Evolutionary conservation across 2,888 invertebrate species (phyloP).

Genomic region (Acanthosoma haemorrhoidale): DNA sequence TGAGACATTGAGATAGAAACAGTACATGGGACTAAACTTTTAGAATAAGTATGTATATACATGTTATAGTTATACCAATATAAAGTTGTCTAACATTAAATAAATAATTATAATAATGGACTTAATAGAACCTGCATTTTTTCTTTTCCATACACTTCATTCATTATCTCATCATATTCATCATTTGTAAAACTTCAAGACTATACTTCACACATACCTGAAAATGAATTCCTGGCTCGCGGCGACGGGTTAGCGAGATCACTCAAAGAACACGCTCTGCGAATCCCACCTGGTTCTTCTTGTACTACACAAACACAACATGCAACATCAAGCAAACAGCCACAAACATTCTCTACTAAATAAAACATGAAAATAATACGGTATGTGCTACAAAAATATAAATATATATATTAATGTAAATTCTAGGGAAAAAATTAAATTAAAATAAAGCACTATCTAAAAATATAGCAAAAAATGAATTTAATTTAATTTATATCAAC

Average conservation of each 20-base stretch:
- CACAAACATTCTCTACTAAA: constrained; percentile 1
- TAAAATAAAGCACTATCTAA: not conserved
- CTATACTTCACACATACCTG: constrained; percentile 6
- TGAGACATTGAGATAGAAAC: too few relatives aligned
- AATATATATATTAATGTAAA: not conserved
- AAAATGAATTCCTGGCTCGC: constrained; percentile 20
- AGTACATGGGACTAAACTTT: too few relatives aligned
- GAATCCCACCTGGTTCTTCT: constrained; percentile 56
- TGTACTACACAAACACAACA: constrained; percentile 35
- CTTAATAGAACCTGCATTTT: too few relatives aligned
- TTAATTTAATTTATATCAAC: too few relatives aligned
- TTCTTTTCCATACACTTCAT: too few relatives aligned
- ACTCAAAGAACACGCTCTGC: constrained; percentile 74
- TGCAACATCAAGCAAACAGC: constrained; percentile 30
- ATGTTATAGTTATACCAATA: too few relatives aligned
- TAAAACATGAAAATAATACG: not conserved
- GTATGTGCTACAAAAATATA: constrained; percentile 4
- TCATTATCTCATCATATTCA: too few relatives aligned
- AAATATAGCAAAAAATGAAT: not conserved
- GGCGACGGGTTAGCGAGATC: constrained; percentile 55
- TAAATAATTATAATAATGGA: too few relatives aligned
- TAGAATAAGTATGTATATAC: too few relatives aligned
- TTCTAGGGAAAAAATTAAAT: not conserved
- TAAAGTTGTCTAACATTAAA: too few relatives aligned
- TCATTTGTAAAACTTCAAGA: too few relatives aligned